Conservation (phyloP, 2,797 vertebrate genomes). For the Kryptolebias ocellatus region DNA sequence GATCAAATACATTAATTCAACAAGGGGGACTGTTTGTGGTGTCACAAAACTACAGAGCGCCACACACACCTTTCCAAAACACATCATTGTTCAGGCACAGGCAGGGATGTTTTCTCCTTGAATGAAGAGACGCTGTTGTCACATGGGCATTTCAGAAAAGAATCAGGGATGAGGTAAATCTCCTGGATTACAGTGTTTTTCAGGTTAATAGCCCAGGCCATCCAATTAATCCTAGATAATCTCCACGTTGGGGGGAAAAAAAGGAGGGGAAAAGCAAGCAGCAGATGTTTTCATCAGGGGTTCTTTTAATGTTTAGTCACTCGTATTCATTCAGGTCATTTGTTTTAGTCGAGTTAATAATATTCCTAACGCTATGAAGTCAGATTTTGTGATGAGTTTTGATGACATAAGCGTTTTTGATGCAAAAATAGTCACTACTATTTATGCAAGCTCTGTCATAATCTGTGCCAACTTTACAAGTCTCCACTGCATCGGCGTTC, state of each 20-base stretch:
- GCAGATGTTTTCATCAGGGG: slow-evolving; percentile 42
- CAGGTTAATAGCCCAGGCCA: slow-evolving; percentile 63
- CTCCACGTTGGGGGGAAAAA: slow-evolving; percentile 15
- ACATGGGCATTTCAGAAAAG: slow-evolving; percentile 54
- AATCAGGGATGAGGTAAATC: slow-evolving; percentile 64
- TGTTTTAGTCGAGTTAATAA: background rate
- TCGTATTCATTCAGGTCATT: slow-evolving; percentile 28
- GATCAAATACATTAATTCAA: slow-evolving; percentile 1
- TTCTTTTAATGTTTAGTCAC: slow-evolving; percentile 46
- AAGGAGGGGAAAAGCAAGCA: slow-evolving; percentile 16
- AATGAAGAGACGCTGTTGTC: slow-evolving; percentile 46
- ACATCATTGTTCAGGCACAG: slow-evolving; percentile 18
- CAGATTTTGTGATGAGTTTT: background rate
- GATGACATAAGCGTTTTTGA: slow-evolving; percentile 17
- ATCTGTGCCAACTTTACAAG: background rate
- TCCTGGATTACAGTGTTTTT: slow-evolving; percentile 68
- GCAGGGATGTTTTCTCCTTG: slow-evolving; percentile 21
- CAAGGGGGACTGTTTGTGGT: slow-evolving; percentile 12
- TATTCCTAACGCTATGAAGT: slow-evolving; percentile 8
- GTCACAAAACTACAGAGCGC: background rate
- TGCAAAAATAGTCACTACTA: slow-evolving; percentile 19
- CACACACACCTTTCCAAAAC: no score
- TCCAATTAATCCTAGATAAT: slow-evolving; percentile 75
- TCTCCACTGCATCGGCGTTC: background rate
- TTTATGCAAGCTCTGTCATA: slow-evolving; percentile 12